Evolutionary conservation across 2,888 invertebrate genomes (phyloP).

Genomic region (Nemoura dubitans): DNA sequence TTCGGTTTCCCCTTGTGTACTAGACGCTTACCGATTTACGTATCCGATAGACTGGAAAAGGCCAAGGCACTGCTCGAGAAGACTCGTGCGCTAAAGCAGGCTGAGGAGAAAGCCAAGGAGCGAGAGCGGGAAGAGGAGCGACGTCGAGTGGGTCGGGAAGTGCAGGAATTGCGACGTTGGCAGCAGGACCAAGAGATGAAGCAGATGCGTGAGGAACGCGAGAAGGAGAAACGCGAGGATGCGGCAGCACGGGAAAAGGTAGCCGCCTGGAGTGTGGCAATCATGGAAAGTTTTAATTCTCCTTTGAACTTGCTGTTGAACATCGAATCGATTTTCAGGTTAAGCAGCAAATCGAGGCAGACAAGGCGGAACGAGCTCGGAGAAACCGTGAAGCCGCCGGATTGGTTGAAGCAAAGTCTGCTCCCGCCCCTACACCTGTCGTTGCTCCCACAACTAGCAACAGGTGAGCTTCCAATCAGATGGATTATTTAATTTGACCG

Average conservation of each 20-base stretch:
- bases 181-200: slow-evolving; percentile 81
- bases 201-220: slow-evolving; percentile 75
- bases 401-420: slow-evolving; percentile 48
- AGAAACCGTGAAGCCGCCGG: slow-evolving; percentile 57
- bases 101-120: slow-evolving; percentile 70
- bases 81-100: slow-evolving; percentile 70
- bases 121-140: slow-evolving; percentile 74
- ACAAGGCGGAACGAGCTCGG: slow-evolving; percentile 65
- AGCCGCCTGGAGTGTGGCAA: too few relatives aligned
- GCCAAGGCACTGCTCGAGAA: slow-evolving; percentile 75
- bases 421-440: neutral
- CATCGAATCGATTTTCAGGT: slow-evolving; percentile 63
- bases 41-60: slow-evolving; percentile 57
- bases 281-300: too few relatives aligned
- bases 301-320: too few relatives aligned
- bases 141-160: slow-evolving; percentile 75
- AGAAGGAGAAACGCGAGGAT: slow-evolving; percentile 80
- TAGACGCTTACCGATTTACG: neutral
- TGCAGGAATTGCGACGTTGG: slow-evolving; percentile 75
- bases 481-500: too few relatives aligned
- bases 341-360: slow-evolving; percentile 84
- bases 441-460: slow-evolving; percentile 5
- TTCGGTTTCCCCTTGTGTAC: neutral
- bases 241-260: slow-evolving; percentile 71
- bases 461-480: neutral